phyloP scores from a whole-genome alignment of 2,888 invertebrate genomes.

The Petrophora chlorosata region DNA sequence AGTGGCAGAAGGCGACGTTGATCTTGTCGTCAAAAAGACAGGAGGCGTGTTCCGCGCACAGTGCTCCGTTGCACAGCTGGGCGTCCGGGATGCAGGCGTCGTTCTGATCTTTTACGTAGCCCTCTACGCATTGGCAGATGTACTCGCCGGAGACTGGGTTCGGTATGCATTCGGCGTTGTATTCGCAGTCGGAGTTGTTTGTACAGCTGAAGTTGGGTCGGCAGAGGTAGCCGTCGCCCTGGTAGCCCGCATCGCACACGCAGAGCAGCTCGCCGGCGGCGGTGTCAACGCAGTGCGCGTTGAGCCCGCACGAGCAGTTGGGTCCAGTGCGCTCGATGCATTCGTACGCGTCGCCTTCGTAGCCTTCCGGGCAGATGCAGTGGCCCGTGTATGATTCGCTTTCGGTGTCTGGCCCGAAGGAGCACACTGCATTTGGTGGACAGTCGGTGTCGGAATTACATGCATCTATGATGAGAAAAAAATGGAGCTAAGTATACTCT shows the following conservation, averaged over 20 bases:
- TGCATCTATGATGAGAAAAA: slow-evolving; percentile 82
- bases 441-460: slow-evolving; percentile 92
- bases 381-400: slow-evolving; percentile 63
- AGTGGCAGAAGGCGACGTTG: slow-evolving; percentile 90
- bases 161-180: slow-evolving; percentile 89
- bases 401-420: slow-evolving; percentile 70
- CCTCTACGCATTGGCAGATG: slow-evolving; percentile 91
- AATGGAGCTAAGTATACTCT: not conserved
- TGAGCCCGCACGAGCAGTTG: slow-evolving; percentile 86
- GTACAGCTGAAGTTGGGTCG: slow-evolving; percentile 86
- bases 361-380: slow-evolving; percentile 93
- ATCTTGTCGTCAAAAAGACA: slow-evolving; percentile 89
- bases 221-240: slow-evolving; percentile 93
- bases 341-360: slow-evolving; percentile 91
- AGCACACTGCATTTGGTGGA: slow-evolving; percentile 91
- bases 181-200: slow-evolving; percentile 86
- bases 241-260: slow-evolving; percentile 91
- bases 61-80: slow-evolving; percentile 85
- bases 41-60: slow-evolving; percentile 87
- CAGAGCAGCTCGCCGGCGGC: slow-evolving; percentile 87
- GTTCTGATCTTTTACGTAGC: slow-evolving; percentile 87
- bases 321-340: slow-evolving; percentile 83
- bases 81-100: slow-evolving; percentile 85
- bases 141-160: slow-evolving; percentile 82
- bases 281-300: slow-evolving; percentile 90